A percentile compares a stretch with the other conserved stretches of the same genome.
These are phyloP conservation scores for Tineola bisselliella DNA, from an alignment of 2,888 invertebrate genomes.

Conservation along the genomic window DNA sequence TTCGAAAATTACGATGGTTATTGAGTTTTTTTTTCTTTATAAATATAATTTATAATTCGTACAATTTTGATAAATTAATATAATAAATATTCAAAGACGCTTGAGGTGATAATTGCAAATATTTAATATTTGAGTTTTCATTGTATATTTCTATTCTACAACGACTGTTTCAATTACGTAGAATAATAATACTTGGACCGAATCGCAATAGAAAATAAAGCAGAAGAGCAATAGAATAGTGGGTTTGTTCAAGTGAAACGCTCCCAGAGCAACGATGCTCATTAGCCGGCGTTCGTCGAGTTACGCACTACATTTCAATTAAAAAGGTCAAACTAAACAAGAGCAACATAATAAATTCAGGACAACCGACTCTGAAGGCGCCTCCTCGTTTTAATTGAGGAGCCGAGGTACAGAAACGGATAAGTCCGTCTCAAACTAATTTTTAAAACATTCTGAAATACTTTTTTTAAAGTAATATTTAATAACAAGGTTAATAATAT, in stretches of 20 bases:
- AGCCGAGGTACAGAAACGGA: too few relatives aligned
- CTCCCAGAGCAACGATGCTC: conserved; percentile 29
- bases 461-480: too few relatives aligned
- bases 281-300: conserved; percentile 31
- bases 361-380: conserved; percentile 28
- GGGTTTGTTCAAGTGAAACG: conserved; percentile 21
- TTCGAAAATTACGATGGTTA: too few relatives aligned
- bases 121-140: too few relatives aligned
- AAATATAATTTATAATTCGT: too few relatives aligned
- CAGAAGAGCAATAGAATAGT: not conserved
- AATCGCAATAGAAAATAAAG: not conserved
- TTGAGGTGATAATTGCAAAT: too few relatives aligned
- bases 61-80: too few relatives aligned
- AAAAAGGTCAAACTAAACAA: conserved; percentile 52
- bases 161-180: not conserved
- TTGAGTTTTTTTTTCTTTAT: too few relatives aligned
- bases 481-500: too few relatives aligned
- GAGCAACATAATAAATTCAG: conserved; percentile 52
- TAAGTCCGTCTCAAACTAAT: too few relatives aligned
- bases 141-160: not conserved
- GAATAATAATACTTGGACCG: not conserved
- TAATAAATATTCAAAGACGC: too few relatives aligned
- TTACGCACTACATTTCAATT: conserved; percentile 58
- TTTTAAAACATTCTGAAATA: too few relatives aligned
- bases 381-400: conserved; percentile 17